phyloP scores from a whole-genome alignment of 2,797 vertebrate genomes.

The Galagoides demidoff region DNA sequence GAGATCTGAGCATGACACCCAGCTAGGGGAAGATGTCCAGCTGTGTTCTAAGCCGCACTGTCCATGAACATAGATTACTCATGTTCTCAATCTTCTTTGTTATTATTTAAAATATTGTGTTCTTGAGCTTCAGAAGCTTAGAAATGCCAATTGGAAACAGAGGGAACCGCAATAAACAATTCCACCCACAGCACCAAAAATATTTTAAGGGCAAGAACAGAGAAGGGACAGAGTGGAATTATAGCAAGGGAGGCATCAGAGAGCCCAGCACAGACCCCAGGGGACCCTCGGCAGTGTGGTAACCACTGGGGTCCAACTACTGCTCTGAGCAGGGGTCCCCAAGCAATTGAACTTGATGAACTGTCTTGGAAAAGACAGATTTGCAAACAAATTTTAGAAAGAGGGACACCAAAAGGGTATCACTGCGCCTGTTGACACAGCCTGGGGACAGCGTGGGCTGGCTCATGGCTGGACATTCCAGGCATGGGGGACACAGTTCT shows the following conservation, averaged over 20 bases:
- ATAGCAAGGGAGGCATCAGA: neutral
- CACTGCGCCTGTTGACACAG: neutral
- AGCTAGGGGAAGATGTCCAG: too few species aligned
- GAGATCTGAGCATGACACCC: neutral
- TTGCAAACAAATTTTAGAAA: neutral
- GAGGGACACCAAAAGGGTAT: neutral
- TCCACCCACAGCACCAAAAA: neutral
- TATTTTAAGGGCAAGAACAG: neutral
- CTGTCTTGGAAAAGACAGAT: neutral
- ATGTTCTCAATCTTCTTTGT: neutral
- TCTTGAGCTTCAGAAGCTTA: neutral
- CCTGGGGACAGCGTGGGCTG: neutral
- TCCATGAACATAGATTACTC: neutral
- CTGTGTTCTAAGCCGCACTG: neutral
- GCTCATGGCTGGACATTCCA: neutral
- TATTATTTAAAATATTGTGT: neutral
- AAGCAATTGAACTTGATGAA: neutral
- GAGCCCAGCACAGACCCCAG: rapidly evolving
- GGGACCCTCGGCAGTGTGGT: rapidly evolving
- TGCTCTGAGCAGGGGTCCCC: neutral
- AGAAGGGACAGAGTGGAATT: neutral
- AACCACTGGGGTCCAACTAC: too few species aligned
- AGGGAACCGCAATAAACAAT: neutral
- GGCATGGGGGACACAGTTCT: neutral
- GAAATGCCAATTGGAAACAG: neutral